These are phyloP conservation scores for Metallyticus violacea DNA, from an alignment of 2,888 invertebrate genomes.

Conservation along the genomic window DNA sequence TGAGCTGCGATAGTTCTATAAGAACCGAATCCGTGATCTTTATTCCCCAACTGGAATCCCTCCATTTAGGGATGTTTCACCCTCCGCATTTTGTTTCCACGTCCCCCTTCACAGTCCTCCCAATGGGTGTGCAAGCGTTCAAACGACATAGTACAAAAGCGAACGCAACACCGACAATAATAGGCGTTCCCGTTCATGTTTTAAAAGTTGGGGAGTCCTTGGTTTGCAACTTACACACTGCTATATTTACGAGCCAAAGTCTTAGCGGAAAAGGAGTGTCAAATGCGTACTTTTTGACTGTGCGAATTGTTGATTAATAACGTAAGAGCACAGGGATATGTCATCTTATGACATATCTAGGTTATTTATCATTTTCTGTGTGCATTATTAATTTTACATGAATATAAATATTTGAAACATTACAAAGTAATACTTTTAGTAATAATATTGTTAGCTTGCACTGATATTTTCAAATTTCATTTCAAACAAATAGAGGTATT, in stretches of 20 bases:
- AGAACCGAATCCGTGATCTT: neutral
- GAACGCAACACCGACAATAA: neutral
- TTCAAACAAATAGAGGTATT: too few species aligned
- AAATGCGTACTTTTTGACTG: too few species aligned
- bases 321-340: too few species aligned
- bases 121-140: neutral
- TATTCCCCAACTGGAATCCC: neutral
- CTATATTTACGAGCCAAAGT: neutral
- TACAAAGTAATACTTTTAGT: too few species aligned
- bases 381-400: too few species aligned
- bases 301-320: too few species aligned
- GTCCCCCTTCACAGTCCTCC: neutral
- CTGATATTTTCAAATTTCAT: too few species aligned
- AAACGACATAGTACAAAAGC: neutral
- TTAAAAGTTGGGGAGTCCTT: neutral
- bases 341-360: too few species aligned
- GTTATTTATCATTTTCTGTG: too few species aligned
- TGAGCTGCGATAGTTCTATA: neutral
- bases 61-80: neutral
- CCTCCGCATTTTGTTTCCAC: neutral
- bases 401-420: too few species aligned
- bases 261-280: too few species aligned
- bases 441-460: too few species aligned
- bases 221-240: neutral
- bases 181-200: neutral